Evolutionary conservation across 2,113 vertebrate species (phyloP).

Genomic region (Ivindomyrus marchei): DNA sequence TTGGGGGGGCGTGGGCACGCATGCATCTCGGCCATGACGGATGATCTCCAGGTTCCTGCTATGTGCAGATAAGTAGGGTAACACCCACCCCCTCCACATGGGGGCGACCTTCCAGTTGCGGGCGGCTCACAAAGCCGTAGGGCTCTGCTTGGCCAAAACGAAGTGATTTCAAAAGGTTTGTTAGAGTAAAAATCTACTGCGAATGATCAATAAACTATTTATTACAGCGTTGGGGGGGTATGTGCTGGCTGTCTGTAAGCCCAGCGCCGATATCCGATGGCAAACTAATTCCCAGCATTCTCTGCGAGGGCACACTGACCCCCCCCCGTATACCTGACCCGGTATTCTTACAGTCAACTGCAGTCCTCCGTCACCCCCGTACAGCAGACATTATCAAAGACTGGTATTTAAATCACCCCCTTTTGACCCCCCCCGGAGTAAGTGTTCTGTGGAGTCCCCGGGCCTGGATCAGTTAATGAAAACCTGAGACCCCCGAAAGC

Average conservation of each 20-base stretch:
- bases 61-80: background rate
- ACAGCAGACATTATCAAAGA: background rate
- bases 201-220: slow-evolving; percentile 1
- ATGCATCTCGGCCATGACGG: background rate
- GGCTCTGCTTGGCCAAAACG: background rate
- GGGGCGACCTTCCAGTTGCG: background rate
- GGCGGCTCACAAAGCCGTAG: background rate
- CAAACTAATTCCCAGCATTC: background rate
- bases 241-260: background rate
- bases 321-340: background rate
- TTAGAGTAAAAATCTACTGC: background rate
- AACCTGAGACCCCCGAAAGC: background rate
- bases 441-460: background rate
- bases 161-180: background rate
- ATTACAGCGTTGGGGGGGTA: background rate
- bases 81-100: background rate
- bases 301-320: background rate
- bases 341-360: background rate
- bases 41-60: background rate
- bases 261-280: background rate
- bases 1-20: background rate
- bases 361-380: background rate
- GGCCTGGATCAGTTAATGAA: background rate
- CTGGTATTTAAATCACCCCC: background rate
- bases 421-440: background rate